phyloP scores from a whole-genome alignment of 2,797 vertebrate genomes.

The Pelobates cultripes region DNA sequence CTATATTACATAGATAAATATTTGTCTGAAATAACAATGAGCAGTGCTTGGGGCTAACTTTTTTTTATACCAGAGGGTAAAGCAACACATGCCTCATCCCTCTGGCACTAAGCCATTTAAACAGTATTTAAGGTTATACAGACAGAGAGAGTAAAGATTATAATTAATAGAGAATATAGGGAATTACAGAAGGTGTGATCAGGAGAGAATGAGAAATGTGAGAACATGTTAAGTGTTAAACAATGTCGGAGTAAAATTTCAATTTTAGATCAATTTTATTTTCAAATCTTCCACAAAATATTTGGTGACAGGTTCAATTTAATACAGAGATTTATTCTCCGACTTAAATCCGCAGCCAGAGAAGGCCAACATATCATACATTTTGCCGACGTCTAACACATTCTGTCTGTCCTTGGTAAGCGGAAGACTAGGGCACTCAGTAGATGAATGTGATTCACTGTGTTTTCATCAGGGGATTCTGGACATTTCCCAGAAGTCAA shows the following conservation, averaged over 20 bases:
- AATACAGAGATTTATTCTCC: not conserved
- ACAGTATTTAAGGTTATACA: too few relatives aligned
- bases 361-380: constrained; percentile 1
- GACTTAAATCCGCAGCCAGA: constrained; percentile 4
- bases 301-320: constrained; percentile 7
- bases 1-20: too few relatives aligned
- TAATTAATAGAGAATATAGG: not conserved
- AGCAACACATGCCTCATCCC: too few relatives aligned
- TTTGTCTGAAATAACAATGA: too few relatives aligned
- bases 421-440: not conserved
- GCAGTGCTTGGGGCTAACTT: too few relatives aligned
- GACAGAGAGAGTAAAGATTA: not conserved
- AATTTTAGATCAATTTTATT: not conserved
- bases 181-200: too few relatives aligned
- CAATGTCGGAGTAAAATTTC: not conserved
- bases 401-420: not conserved
- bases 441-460: not conserved
- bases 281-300: not conserved
- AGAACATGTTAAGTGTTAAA: not conserved
- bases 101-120: too few relatives aligned
- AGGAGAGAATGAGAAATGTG: too few relatives aligned
- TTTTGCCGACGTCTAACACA: not conserved
- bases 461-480: not conserved
- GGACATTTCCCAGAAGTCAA: constrained; percentile 4
- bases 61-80: too few relatives aligned